phyloP scores from a whole-genome alignment of 2,113 vertebrate species.

The Tachysurus vachellii region DNA sequence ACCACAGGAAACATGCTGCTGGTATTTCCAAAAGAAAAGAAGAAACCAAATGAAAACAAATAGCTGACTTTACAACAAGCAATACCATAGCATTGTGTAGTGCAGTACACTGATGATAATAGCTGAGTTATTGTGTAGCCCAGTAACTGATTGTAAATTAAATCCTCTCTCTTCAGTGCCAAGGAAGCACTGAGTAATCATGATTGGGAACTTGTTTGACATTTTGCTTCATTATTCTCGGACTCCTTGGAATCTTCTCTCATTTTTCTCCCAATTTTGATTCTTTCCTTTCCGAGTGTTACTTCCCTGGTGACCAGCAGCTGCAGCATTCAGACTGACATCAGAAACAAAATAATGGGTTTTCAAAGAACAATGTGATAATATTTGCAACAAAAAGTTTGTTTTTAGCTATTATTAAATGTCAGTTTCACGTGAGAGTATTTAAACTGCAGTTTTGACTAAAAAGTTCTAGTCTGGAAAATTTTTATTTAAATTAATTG shows the following conservation, averaged over 20 bases:
- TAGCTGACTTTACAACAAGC: constrained; percentile 2
- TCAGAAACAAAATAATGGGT: constrained; percentile 50
- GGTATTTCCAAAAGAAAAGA: constrained; percentile 38
- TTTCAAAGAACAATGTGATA: constrained; percentile 45
- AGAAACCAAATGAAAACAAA: constrained; percentile 35
- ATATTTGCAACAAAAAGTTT: constrained; percentile 32
- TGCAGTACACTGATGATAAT: not conserved
- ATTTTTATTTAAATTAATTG: not conserved
- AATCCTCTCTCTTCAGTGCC: not conserved
- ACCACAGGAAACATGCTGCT: constrained; percentile 34
- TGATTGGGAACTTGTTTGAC: constrained; percentile 4
- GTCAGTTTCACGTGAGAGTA: not conserved
- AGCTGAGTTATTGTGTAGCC: not conserved
- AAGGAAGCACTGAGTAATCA: not conserved
- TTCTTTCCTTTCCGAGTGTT: constrained; percentile 63
- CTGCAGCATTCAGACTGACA: constrained; percentile 73
- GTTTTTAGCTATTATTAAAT: not conserved
- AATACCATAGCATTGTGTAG: constrained; percentile 4
- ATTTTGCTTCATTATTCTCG: constrained; percentile 36
- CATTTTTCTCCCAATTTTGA: constrained; percentile 61
- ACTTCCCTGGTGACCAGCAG: constrained; percentile 61
- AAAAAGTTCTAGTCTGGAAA: not conserved
- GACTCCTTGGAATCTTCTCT: constrained; percentile 68
- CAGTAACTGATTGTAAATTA: constrained; percentile 8
- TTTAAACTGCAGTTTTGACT: not conserved